A percentile compares a stretch with the other conserved stretches of the same genome.
These are phyloP conservation scores for Vulpes lagopus DNA, from an alignment of 2,113 vertebrate genomes.

Conservation along the genomic window DNA sequence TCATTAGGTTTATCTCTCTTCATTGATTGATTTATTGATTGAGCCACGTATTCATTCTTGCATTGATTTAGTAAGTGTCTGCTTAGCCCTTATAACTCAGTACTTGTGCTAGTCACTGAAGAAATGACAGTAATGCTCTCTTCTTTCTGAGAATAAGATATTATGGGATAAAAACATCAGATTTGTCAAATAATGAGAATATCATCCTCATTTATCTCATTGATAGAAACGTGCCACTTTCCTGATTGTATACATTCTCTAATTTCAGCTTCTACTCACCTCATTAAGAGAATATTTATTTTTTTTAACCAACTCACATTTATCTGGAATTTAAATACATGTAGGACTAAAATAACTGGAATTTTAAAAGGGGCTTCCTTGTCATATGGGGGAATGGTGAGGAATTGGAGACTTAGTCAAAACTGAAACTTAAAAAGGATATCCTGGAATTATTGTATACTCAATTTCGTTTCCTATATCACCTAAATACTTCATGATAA, in stretches of 20 bases:
- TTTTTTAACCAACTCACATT: background rate
- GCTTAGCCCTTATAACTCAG: background rate
- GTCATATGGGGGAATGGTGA: background rate
- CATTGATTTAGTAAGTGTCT: slow-evolving; percentile 31
- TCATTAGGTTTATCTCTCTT: background rate
- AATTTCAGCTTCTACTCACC: background rate
- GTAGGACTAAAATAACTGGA: background rate
- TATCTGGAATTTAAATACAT: slow-evolving; percentile 15
- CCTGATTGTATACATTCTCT: slow-evolving; percentile 17
- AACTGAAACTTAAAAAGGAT: background rate
- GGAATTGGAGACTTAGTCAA: background rate
- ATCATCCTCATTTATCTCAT: background rate
- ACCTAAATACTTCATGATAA: background rate
- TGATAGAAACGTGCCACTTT: background rate
- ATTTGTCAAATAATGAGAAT: background rate
- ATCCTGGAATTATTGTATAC: background rate
- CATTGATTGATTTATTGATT: slow-evolving; percentile 21
- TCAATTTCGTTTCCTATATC: background rate
- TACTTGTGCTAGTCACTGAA: background rate
- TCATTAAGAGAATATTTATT: slow-evolving; percentile 35
- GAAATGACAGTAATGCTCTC: background rate
- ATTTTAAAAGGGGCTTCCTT: background rate
- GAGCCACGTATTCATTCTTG: background rate
- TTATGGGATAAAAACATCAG: background rate
- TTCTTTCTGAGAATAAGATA: slow-evolving; percentile 41